Base-by-base conservation (phyloP, 1,140 invertebrate species). In the Steinernema khuongi region DNA sequence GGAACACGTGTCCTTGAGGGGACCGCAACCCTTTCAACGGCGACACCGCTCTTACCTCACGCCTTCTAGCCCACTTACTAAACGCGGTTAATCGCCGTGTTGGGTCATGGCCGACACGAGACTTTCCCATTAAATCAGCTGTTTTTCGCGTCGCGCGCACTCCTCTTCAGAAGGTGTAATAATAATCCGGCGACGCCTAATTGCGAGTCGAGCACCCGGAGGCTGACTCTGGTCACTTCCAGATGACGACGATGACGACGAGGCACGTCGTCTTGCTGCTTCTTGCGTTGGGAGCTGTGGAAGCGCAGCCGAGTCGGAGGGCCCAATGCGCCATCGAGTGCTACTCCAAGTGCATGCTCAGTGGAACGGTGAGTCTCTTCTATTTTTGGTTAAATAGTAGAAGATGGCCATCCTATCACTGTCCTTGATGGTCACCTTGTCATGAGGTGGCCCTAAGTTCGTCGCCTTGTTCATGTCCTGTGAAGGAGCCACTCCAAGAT, bases 251-350 rank as follows among this genome's bases (percentile, higher is more conserved):
- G 11, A 17, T 22, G 22, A 26, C 50, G 50, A 60, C 22, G 50
- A n/a, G 14, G 11, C 11, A 4, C 50, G 50, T 60, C 22, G 50
- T 22, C 14, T n/a, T 60, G 14, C 50, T 60, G 50, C 7, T 60
- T 60, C 50, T 60, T 22, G 11, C 11, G 50, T 17, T 14, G 14
- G 50, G 50, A 60, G 11, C 22, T 14, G 19, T 26, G 4, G 14
- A n/a, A 2, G 50, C 14, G 4, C 50, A 41, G 28, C 71, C 60
- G 31, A 78, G 68, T 31, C 31, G 71, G 68, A 70, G 72, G 33
- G 69, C 77, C 2, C 67, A 67, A 44, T 80, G 79, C 72, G 71
- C 80, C 31, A 70, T 80, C 41, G 78, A 80, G 68, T 80, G 79
- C 68, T 80, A 82, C 68, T 79, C 67, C 4, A 80, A 80, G 36